These are phyloP conservation scores for Lasioglossum albipes DNA, from an alignment of 1,140 invertebrate species.

Conservation along the genomic window DNA sequence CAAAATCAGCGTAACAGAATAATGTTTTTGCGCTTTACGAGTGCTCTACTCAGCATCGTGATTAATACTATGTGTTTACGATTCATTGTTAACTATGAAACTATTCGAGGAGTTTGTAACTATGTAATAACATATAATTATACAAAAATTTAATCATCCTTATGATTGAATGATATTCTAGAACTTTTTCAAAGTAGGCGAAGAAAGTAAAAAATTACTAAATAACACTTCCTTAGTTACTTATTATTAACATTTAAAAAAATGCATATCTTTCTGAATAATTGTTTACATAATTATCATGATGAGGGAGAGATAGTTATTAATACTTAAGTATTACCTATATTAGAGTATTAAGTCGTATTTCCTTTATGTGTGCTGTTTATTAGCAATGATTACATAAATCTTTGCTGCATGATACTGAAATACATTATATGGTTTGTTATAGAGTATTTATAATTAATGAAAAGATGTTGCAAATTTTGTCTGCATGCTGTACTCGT, in stretches of 20 bases:
- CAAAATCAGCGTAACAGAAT: constrained; percentile 24
- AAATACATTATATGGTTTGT: constrained; percentile 45
- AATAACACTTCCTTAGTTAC: constrained; percentile 44
- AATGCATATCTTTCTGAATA: constrained; percentile 66
- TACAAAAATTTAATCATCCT: constrained; percentile 51
- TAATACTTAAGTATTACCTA: constrained; percentile 54
- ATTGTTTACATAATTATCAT: constrained; percentile 59
- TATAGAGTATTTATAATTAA: constrained; percentile 31
- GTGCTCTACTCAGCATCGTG: constrained; percentile 32
- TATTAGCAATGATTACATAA: constrained; percentile 45
- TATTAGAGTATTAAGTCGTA: constrained; percentile 53
- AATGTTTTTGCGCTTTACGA: constrained; percentile 19
- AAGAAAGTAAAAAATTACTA: constrained; percentile 25
- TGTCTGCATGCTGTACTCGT: constrained; percentile 24
- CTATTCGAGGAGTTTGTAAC: constrained; percentile 39
- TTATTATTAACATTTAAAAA: constrained; percentile 57
- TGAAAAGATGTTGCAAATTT: constrained; percentile 14
- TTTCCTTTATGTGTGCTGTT: constrained; percentile 39
- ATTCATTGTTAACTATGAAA: constrained; percentile 56
- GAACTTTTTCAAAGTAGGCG: constrained; percentile 41
- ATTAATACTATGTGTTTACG: constrained; percentile 43
- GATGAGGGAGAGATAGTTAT: constrained; percentile 52
- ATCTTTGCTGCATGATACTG: constrained; percentile 61
- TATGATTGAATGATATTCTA: constrained; percentile 55
- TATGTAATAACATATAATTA: constrained; percentile 42